Evolutionary conservation across 2,113 vertebrate genomes (phyloP), one percentile per base, ranked within the genome.

Genomic region (Clarias magur): DNA sequence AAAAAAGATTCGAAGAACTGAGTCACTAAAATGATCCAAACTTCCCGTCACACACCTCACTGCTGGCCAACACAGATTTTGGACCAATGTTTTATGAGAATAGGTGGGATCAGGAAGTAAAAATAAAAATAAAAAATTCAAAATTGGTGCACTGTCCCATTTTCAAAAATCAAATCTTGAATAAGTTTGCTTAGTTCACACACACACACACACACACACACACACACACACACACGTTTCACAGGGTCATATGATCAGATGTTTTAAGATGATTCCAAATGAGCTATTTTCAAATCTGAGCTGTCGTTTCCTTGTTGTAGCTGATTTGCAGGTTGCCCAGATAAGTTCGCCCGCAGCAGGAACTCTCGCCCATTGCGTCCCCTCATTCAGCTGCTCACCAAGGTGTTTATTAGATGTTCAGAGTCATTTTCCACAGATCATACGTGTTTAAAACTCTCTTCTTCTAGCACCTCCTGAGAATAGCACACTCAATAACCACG

Each of bases 331-430:
- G 72, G 82, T 83, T 81, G 70, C 27, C 54, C 87, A 25, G 88
- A 82, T 92, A 92, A 92, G 88, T 75, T 84, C 59, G 21, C 17
- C 86, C 65, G 16, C 27, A 70, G 68, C 38, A 16, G 19, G 68
- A 42, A 15, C 65, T 70, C 65, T 5, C 3, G 12, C 21, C 1
- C 42, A 25, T 15, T 53, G 53, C 73, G 25, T 53, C 23, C 2
- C 10, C 38, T 48, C 38, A 75, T 75, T 75, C 42, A 85, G 78
- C 67, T 84, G 82, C 67, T 70, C 70, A 73, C 9, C 70, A 42
- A 72, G 17, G 27, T 9, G 38, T 72, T 42, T 48, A 75, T 75
- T 75, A 23, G 38, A 76, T 7, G 23, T 73, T 42, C 1, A 68
- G 70, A 70, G 27, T 23, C 42, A 42, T 73, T 48, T 48, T 12